phyloP scores from a whole-genome alignment of 2,888 invertebrate species.

The Imbricaverruca yamaguchii region DNA sequence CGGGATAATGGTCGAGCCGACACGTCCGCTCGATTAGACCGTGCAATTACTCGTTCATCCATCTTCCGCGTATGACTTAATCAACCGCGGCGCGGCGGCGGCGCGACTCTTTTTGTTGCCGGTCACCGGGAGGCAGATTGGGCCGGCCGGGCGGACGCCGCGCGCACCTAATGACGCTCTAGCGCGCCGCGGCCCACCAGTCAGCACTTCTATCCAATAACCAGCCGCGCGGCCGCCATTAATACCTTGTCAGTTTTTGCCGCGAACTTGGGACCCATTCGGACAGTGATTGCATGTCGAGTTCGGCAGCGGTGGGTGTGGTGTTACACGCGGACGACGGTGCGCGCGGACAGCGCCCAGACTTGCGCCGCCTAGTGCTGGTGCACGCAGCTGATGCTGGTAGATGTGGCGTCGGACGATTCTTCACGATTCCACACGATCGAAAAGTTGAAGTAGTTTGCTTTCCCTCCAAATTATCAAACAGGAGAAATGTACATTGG shows the following conservation, averaged over 20 bases:
- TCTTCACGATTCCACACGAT: no score
- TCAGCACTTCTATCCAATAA: conserved; percentile 18
- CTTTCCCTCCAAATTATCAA: no score
- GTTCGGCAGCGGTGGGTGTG: not conserved
- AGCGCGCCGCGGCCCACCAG: not conserved
- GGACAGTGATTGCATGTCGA: not conserved
- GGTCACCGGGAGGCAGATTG: conserved; percentile 14
- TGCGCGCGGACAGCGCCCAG: no score
- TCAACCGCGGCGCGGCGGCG: not conserved
- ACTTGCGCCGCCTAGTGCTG: no score
- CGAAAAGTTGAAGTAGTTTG: no score
- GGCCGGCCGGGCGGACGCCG: not conserved
- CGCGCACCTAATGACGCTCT: not conserved
- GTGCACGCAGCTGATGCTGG: no score
- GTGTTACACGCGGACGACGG: no score
- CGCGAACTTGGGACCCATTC: not conserved
- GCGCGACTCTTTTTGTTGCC: not conserved
- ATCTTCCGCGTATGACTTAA: conserved; percentile 15
- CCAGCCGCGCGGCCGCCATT: conserved; percentile 5
- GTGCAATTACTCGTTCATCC: conserved; percentile 19
- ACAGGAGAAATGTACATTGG: no score
- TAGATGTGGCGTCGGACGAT: no score
- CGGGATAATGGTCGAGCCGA: not conserved
- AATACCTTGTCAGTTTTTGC: conserved; percentile 19
- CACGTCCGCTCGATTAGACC: conserved; percentile 18